These are phyloP conservation scores for Catamblyrhynchus diadema DNA, from an alignment of 2,797 vertebrate genomes.

Conservation along the genomic window DNA sequence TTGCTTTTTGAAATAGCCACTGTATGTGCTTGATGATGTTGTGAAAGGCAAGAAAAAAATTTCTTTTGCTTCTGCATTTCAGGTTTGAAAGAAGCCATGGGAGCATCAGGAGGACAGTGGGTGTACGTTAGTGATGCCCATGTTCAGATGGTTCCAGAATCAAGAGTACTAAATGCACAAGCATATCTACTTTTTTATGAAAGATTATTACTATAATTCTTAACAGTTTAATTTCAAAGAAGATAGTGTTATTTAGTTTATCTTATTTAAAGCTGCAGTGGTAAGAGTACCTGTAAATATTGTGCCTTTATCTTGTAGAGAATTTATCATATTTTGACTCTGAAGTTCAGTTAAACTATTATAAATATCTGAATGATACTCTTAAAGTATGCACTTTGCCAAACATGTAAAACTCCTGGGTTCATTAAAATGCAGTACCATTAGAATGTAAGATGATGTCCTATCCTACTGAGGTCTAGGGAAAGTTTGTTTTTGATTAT, in stretches of 20 bases:
- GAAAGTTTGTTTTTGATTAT: background rate
- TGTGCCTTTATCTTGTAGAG: constrained; percentile 69
- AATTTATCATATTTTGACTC: constrained; percentile 35
- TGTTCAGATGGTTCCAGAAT: constrained; percentile 92
- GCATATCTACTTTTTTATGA: constrained; percentile 99
- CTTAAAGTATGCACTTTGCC: constrained; percentile 39
- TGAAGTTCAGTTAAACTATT: constrained; percentile 19
- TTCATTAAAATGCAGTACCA: background rate
- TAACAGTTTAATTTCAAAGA: background rate
- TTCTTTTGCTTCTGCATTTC: constrained; percentile 59
- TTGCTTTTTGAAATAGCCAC: background rate
- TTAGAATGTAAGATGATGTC: constrained; percentile 32
- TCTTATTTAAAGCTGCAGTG: constrained; percentile 61
- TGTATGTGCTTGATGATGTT: background rate
- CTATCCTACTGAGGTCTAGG: constrained; percentile 7
- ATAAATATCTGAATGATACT: constrained; percentile 23
- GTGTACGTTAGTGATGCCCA: constrained; percentile 93
- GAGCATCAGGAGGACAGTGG: constrained; percentile 86
- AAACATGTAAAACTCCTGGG: background rate
- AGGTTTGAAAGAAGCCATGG: constrained; percentile 84
- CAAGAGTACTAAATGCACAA: constrained; percentile 94
- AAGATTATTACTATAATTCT: constrained; percentile 80
- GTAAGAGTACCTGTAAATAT: constrained; percentile 58
- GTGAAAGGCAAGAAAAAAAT: background rate
- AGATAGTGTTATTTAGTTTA: constrained; percentile 20